Evolutionary conservation across 2,113 vertebrate species (phyloP).

Genomic region (Mungos mungo): DNA sequence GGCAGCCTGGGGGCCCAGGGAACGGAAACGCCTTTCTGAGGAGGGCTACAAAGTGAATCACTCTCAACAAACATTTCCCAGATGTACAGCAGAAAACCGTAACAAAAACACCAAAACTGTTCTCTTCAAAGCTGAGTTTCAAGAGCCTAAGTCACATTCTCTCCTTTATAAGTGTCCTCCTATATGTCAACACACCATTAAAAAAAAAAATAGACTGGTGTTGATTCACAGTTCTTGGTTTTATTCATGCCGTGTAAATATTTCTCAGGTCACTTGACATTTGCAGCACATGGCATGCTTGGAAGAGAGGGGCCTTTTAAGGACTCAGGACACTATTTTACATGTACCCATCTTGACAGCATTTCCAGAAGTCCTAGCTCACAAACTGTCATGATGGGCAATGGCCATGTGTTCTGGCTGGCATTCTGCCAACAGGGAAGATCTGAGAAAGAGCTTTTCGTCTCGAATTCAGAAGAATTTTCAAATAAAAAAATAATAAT

Average conservation of each 20-base stretch:
- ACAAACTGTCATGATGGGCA: neutral
- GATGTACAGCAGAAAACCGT: neutral
- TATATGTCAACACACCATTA: neutral
- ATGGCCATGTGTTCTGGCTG: neutral
- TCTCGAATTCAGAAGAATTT: constrained; percentile 21
- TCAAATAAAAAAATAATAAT: constrained; percentile 19
- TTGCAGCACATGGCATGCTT: neutral
- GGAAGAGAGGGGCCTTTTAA: neutral
- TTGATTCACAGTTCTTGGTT: neutral
- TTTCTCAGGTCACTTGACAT: neutral
- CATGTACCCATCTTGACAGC: neutral
- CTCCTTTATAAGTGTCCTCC: neutral
- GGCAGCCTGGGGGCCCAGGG: neutral
- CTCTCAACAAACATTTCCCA: constrained; percentile 22
- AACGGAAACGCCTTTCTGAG: neutral
- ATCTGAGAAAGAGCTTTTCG: neutral
- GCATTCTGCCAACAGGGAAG: neutral
- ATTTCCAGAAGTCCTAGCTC: neutral
- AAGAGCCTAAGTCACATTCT: constrained; percentile 3
- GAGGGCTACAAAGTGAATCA: constrained; percentile 40
- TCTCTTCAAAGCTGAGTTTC: constrained; percentile 26
- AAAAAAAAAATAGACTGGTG: neutral
- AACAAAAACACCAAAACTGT: neutral
- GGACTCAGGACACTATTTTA: neutral
- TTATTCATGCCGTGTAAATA: neutral